These are phyloP conservation scores for Cistogaster globosa DNA, from an alignment of 2,888 invertebrate species.

Conservation along the genomic window DNA sequence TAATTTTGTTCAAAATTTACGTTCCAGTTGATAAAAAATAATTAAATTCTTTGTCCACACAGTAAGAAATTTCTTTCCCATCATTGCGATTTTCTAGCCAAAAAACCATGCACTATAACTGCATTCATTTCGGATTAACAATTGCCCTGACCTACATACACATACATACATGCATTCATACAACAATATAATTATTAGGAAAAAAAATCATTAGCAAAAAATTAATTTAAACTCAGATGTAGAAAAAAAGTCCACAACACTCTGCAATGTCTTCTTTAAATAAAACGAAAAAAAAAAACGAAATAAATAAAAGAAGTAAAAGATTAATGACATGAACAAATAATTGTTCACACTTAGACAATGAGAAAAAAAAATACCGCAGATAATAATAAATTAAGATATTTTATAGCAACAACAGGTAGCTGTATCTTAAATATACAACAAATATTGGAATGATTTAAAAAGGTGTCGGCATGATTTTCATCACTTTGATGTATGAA, in stretches of 20 bases:
- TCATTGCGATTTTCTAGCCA: not conserved
- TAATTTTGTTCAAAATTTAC: not conserved
- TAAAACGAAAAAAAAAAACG: not conserved
- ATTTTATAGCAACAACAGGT: constrained; percentile 50
- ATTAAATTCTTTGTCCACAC: not conserved
- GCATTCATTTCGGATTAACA: not conserved
- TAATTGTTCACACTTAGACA: constrained; percentile 54
- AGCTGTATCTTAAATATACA: constrained; percentile 41
- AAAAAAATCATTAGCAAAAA: constrained; percentile 47
- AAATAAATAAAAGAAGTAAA: not conserved
- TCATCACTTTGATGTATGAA: constrained; percentile 63
- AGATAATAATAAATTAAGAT: constrained; percentile 36
- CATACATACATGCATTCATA: not conserved
- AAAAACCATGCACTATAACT: constrained; percentile 1
- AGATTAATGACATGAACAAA: constrained; percentile 57
- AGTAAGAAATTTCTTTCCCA: not conserved
- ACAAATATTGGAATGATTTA: constrained; percentile 1
- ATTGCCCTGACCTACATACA: not conserved
- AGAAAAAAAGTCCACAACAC: not conserved
- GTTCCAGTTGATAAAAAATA: not conserved
- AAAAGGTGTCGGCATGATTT: constrained; percentile 39
- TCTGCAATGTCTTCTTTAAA: constrained; percentile 30
- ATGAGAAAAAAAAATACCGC: not conserved
- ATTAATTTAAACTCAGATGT: constrained; percentile 37
- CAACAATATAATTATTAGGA: not conserved